Conservation (phyloP, 2,113 vertebrate species). For the Sitta europaea region DNA sequence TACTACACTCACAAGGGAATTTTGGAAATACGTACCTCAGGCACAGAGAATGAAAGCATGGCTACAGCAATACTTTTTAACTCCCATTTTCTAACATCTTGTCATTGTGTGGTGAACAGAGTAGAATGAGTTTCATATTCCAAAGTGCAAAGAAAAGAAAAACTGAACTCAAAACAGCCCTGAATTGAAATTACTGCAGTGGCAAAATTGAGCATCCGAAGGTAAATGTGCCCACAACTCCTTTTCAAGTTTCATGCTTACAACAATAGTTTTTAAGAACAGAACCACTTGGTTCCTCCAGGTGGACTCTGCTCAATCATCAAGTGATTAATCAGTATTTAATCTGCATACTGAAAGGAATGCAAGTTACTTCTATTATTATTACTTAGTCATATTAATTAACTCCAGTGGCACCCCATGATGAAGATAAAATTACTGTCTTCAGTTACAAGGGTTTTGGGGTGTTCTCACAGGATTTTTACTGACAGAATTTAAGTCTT, state of each 20-base stretch:
- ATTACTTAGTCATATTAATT: not conserved
- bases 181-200: not conserved
- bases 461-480: not conserved
- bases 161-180: not conserved
- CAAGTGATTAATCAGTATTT: not conserved
- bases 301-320: not conserved
- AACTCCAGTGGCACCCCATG: not conserved
- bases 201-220: not conserved
- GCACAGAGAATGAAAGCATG: not conserved
- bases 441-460: not conserved
- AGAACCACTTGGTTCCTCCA: not conserved
- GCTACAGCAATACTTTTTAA: not conserved
- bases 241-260: not conserved
- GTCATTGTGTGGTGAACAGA: not conserved
- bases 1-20: not conserved
- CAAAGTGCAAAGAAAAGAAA: not conserved
- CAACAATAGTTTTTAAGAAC: not conserved
- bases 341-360: not conserved
- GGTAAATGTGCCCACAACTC: not conserved
- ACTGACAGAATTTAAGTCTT: not conserved
- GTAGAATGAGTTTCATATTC: not conserved
- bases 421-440: not conserved
- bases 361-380: not conserved
- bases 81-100: not conserved
- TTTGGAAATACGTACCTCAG: not conserved